Percentiles rank a stretch among this genome's conserved stretches.
These are phyloP conservation scores for Aphis craccivora DNA, from an alignment of 1,140 invertebrate genomes.

Conservation along the genomic window DNA sequence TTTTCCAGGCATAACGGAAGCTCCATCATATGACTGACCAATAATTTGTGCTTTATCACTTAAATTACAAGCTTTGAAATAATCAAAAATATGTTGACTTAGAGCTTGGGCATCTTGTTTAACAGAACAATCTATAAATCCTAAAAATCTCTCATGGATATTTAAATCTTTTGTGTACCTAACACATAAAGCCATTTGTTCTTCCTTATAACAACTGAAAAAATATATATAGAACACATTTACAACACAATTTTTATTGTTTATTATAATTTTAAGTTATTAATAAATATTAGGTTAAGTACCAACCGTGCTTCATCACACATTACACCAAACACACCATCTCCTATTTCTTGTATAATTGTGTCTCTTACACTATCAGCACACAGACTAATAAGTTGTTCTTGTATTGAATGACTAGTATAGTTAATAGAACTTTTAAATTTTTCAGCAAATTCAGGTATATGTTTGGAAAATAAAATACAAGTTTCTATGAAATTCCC, in stretches of 20 bases:
- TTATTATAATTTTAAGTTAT: no score
- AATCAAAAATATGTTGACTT: neutral
- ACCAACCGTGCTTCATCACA: no score
- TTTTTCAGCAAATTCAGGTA: neutral
- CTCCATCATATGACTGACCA: neutral
- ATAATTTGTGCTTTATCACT: conserved; percentile 22
- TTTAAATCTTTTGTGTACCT: conserved; percentile 4
- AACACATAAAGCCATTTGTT: neutral
- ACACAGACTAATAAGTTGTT: neutral
- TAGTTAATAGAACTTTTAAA: neutral
- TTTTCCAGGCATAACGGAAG: neutral
- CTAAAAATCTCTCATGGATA: neutral
- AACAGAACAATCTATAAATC: conserved; percentile 14
- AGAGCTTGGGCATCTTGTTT: conserved; percentile 17
- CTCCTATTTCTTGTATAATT: no score
- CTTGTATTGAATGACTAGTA: neutral
- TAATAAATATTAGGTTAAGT: no score
- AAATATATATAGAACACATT: no score
- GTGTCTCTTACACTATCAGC: no score
- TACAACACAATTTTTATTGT: no score
- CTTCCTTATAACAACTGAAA: no score
- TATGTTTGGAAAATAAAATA: no score
- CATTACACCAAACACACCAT: no score
- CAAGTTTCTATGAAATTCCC: no score
- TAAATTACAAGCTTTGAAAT: neutral